Evolutionary conservation across 2,797 vertebrate species (phyloP).

Genomic region (Trichosurus vulpecula): DNA sequence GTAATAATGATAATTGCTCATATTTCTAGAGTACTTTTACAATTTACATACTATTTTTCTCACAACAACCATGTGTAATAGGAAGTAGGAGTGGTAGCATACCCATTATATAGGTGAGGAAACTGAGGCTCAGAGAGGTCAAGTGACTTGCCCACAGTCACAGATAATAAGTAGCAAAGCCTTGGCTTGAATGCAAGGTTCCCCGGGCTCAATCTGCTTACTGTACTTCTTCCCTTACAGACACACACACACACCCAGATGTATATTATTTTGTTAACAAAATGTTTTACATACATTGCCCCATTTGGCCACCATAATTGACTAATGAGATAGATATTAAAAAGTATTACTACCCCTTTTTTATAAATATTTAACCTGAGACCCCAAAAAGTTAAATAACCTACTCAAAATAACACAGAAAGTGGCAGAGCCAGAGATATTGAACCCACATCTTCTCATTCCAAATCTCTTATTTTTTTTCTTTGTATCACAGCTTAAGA

Average conservation of each 20-base stretch:
- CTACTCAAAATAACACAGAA: not conserved
- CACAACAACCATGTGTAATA: not conserved
- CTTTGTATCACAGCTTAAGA: not conserved
- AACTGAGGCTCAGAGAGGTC: not conserved
- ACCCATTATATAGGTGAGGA: not conserved
- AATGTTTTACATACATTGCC: not conserved
- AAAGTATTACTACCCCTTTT: not conserved
- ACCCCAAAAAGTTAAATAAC: not conserved
- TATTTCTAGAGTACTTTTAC: not conserved
- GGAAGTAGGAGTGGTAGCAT: not conserved
- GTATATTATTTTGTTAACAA: not conserved
- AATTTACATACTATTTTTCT: not conserved
- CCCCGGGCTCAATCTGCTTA: not conserved
- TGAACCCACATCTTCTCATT: not conserved
- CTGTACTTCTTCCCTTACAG: not conserved
- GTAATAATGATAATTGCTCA: not conserved
- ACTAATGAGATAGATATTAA: not conserved
- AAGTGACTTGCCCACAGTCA: not conserved
- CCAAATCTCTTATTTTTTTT: not conserved
- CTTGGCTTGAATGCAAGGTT: not conserved
- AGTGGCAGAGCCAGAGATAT: not conserved
- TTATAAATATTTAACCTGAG: not conserved
- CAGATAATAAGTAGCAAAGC: not conserved
- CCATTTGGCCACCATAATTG: not conserved
- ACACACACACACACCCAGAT: not conserved